A percentile compares a stretch with the other conserved stretches of the same genome.
Conservation (phyloP, 2,113 vertebrate species). For the Athene noctua region DNA sequence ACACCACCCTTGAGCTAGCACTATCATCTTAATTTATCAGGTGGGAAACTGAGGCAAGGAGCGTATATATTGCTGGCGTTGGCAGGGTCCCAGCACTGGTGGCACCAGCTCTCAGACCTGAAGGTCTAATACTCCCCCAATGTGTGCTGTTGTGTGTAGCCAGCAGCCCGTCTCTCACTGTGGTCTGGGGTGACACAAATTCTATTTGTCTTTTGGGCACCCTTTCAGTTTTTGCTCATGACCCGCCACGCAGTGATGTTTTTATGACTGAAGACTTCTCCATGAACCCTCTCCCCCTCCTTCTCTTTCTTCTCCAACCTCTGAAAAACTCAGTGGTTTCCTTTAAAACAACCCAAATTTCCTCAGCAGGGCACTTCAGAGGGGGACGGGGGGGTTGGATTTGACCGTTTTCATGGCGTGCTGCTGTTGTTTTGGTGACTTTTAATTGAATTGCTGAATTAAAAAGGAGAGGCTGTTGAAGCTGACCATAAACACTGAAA, state of each 20-base stretch:
- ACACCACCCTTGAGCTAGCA: fast-evolving
- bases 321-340: background rate
- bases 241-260: background rate
- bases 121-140: background rate
- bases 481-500: background rate
- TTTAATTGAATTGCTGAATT: background rate
- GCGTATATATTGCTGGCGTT: fast-evolving
- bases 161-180: fast-evolving
- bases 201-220: background rate
- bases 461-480: background rate
- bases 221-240: background rate
- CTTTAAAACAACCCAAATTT: background rate
- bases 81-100: fast-evolving
- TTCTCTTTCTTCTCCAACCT: background rate
- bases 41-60: background rate
- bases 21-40: fast-evolving
- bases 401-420: background rate
- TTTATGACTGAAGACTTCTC: background rate
- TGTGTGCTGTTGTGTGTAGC: background rate
- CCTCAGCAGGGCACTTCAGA: background rate
- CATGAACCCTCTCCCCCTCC: background rate
- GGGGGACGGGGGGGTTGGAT: background rate
- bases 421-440: background rate
- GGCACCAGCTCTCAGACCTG: background rate
- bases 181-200: background rate